Percentiles rank a stretch among this genome's conserved stretches.
Evolutionary conservation across 2,113 vertebrate species (phyloP).

Genomic region (Parotia lawesii): DNA sequence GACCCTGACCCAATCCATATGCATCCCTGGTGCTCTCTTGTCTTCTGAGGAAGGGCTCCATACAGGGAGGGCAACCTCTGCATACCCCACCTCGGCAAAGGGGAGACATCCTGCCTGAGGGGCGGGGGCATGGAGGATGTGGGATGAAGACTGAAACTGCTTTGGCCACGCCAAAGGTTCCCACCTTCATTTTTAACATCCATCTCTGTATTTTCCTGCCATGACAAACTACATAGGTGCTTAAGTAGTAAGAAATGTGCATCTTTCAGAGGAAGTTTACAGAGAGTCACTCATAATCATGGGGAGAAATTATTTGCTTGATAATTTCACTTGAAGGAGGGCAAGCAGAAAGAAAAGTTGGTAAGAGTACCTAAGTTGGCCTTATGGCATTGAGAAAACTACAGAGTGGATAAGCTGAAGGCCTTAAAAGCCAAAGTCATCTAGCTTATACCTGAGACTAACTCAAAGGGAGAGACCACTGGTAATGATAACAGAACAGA

Average conservation of each 20-base stretch:
- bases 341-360: not conserved
- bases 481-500: not conserved
- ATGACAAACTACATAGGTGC: accelerated
- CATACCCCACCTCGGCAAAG: not conserved
- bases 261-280: not conserved
- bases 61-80: accelerated
- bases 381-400: not conserved
- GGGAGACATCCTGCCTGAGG: not conserved
- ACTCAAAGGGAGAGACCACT: not conserved
- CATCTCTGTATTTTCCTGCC: not conserved
- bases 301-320: not conserved
- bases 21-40: not conserved
- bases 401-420: not conserved
- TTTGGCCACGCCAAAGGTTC: not conserved
- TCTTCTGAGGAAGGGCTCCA: not conserved
- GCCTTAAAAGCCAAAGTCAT: not conserved
- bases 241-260: not conserved
- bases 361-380: accelerated
- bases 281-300: accelerated
- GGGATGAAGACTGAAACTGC: not conserved
- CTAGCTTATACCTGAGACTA: not conserved
- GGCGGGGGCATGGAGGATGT: not conserved
- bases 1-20: not conserved
- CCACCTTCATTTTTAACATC: not conserved
- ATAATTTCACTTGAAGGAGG: not conserved